Evolutionary conservation across 2,797 vertebrate genomes (phyloP), one percentile per base, ranked within the genome.

Genomic region (Crenuchus spilurus): DNA sequence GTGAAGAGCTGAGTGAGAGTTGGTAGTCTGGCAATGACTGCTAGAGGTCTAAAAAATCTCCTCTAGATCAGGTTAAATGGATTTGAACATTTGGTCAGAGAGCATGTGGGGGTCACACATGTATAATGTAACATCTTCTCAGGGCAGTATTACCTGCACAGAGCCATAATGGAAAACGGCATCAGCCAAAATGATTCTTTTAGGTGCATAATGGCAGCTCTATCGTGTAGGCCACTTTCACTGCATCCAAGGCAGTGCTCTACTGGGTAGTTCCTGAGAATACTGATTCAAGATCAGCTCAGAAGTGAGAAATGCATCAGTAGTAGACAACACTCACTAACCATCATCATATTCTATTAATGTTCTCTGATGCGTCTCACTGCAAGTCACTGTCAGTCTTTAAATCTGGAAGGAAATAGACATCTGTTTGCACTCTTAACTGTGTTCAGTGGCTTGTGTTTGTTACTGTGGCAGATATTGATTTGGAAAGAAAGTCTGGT

Each of bases 1-100:
- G 46, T 39, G 22, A 24, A 33, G 54, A 46, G 33, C 9, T 30
- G 39, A 48, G 30, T 33, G 26, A 20, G 42, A 75, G 77, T 67
- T 72, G 37, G 75, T 76, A 64, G 44, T 2, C 0, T 10, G 35
- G 64, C 61, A 74, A 66, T 65, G 68, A 70, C 52, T 70, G 20
- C 39, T 80, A 35, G 20, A 41, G 16, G 31, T 61, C 42, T 61
- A 11, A 58, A 68, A 62, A 48, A 11, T 7, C 51, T 63, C 55
- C 62, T 20, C 64, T 55, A 4, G 6, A 72, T 78, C 78, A 72
- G 52, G 74, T 62, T 60, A 44, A 64, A 60, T 13, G 6, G 65
- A 83, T 84, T 80, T 20, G 41, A 60, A 31, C 55, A 41, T 16
- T n/a, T 52, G 64, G 68, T 80, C 79, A 66, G 30, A 78, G 65